Evolutionary conservation across 1,140 invertebrate species (phyloP).

Genomic region (Heliconius eleuchia): DNA sequence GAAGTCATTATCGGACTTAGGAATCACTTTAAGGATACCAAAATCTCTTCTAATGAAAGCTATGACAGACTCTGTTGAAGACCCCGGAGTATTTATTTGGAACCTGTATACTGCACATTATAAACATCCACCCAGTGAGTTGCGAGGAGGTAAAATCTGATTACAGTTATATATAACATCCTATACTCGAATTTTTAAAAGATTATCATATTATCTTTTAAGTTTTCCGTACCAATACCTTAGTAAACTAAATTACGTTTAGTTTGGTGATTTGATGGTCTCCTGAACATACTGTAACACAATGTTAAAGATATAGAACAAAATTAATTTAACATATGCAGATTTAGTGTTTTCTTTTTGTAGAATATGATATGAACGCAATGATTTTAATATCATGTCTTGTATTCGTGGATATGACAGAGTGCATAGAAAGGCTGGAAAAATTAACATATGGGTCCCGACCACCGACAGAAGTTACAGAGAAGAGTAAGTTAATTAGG

Average conservation of each 20-base stretch:
- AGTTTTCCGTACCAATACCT: too few species aligned
- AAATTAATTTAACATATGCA: not conserved
- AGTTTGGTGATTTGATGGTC: too few species aligned
- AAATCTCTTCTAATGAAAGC: constrained; percentile 56
- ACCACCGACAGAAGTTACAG: constrained; percentile 27
- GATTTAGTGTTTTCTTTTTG: not conserved
- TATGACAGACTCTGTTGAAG: constrained; percentile 57
- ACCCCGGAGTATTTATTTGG: constrained; percentile 71
- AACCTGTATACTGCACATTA: constrained; percentile 62
- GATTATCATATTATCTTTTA: too few species aligned
- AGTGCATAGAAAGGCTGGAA: constrained; percentile 58
- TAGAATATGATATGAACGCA: constrained; percentile 68
- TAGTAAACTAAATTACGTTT: too few species aligned
- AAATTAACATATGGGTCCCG: constrained; percentile 49
- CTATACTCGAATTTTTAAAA: too few species aligned
- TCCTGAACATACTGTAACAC: not conserved
- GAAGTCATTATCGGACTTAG: constrained; percentile 61
- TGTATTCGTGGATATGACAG: constrained; percentile 66
- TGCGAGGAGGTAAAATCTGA: constrained; percentile 46
- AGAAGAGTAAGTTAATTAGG: constrained; percentile 47
- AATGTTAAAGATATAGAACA: not conserved
- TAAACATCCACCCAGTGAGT: constrained; percentile 58
- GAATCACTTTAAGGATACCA: constrained; percentile 58
- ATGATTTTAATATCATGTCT: constrained; percentile 68
- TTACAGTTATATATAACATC: not conserved